Percentiles rank a stretch among this genome's conserved stretches.
These are phyloP conservation scores for Anoplophora glabripennis DNA, from an alignment of 1,140 invertebrate genomes.

Conservation along the genomic window DNA sequence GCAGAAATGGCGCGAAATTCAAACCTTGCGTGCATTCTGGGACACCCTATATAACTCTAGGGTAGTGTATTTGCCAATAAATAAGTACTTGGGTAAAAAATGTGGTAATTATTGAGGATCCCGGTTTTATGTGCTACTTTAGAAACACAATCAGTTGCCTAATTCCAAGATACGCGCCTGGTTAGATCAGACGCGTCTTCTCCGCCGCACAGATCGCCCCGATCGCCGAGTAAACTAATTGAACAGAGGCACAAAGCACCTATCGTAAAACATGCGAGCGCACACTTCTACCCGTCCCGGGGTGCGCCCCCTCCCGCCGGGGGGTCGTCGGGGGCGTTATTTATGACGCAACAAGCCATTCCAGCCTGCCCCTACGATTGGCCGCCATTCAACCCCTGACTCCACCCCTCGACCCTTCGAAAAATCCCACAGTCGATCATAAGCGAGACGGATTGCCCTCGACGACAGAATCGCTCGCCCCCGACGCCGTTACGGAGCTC, in stretches of 20 bases:
- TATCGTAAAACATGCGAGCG: constrained; percentile 25
- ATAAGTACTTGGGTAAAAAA: too few relatives aligned
- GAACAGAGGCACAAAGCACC: constrained; percentile 19
- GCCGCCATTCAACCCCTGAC: constrained; percentile 36
- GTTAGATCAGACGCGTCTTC: too few relatives aligned
- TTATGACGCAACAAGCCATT: constrained; percentile 38
- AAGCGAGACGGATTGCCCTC: constrained; percentile 39
- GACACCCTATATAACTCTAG: too few relatives aligned
- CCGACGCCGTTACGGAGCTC: neutral
- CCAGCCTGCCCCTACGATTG: constrained; percentile 26
- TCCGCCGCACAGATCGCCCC: neutral
- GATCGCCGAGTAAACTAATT: constrained; percentile 12
- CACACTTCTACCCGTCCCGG: constrained; percentile 13
- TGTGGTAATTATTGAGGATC: too few relatives aligned
- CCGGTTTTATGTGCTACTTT: too few relatives aligned
- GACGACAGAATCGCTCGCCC: constrained; percentile 2
- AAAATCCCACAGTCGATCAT: constrained; percentile 46
- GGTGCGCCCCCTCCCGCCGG: constrained; percentile 20
- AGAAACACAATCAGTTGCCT: too few relatives aligned
- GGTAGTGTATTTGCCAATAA: too few relatives aligned
- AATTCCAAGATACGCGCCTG: too few relatives aligned
- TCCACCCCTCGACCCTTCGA: constrained; percentile 33
- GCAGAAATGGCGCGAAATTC: too few relatives aligned
- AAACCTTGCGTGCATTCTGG: too few relatives aligned
- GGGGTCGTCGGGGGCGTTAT: constrained; percentile 29